Evolutionary conservation across 2,888 invertebrate species (phyloP).

Genomic region (Melangyna quadrimaculata): DNA sequence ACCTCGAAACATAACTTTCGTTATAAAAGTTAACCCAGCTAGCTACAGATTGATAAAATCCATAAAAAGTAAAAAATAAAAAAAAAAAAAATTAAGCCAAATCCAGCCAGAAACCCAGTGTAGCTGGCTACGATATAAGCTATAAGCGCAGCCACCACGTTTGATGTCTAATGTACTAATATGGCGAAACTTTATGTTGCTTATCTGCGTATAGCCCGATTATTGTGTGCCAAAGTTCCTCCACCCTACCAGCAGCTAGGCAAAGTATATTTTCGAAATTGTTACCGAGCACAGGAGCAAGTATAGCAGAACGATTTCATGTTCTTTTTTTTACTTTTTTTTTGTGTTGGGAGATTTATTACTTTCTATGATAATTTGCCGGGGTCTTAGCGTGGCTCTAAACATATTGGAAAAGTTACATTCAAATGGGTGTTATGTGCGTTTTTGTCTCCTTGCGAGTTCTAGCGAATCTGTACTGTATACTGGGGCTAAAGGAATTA

Average conservation of each 20-base stretch:
- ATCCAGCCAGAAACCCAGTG: background rate
- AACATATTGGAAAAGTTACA: constrained; percentile 49
- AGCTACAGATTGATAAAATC: constrained; percentile 35
- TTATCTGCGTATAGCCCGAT: constrained; percentile 49
- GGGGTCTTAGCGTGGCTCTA: background rate
- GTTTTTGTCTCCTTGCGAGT: background rate
- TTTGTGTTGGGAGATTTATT: constrained; percentile 33
- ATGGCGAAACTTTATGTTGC: constrained; percentile 52
- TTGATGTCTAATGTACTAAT: constrained; percentile 52
- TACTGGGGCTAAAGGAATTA: background rate
- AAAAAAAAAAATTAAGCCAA: constrained; percentile 2
- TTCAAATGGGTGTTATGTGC: background rate
- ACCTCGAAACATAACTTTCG: constrained; percentile 24
- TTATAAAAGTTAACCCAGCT: constrained; percentile 33
- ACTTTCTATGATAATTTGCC: constrained; percentile 46
- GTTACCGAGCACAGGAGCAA: background rate
- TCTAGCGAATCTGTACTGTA: background rate
- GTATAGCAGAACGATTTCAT: background rate
- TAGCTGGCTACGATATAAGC: background rate
- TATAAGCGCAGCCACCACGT: constrained; percentile 15
- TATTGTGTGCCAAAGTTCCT: constrained; percentile 51
- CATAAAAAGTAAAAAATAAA: constrained; percentile 29
- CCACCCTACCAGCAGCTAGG: background rate
- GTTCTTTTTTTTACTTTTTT: background rate
- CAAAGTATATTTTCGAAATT: constrained; percentile 31